Evolutionary conservation across 2,888 invertebrate species (phyloP).

Genomic region (Morpho deidamia): DNA sequence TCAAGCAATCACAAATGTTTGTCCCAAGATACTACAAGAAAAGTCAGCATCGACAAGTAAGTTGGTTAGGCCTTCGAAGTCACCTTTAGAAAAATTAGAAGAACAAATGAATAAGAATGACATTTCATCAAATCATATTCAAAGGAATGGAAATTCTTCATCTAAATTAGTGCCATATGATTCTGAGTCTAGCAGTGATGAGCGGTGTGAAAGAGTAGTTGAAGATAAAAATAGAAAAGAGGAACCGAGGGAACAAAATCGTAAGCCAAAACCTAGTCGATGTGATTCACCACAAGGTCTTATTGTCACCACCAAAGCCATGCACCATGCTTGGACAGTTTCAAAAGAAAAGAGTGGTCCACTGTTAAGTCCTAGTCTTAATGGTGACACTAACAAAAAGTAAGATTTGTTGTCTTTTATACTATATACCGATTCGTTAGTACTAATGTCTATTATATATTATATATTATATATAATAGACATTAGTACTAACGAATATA

Average conservation of each 20-base stretch:
- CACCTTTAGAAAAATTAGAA: slow-evolving; percentile 63
- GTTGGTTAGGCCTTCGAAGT: slow-evolving; percentile 52
- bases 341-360: slow-evolving; percentile 60
- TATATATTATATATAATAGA: neutral
- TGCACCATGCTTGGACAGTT: slow-evolving; percentile 66
- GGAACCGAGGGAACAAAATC: slow-evolving; percentile 28
- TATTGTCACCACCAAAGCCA: slow-evolving; percentile 57
- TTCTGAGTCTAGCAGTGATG: slow-evolving; percentile 76
- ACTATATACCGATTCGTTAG: neutral
- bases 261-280: slow-evolving; percentile 52
- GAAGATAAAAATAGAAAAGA: slow-evolving; percentile 32
- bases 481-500: no score
- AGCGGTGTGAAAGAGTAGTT: slow-evolving; percentile 35
- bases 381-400: slow-evolving; percentile 69
- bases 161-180: slow-evolving; percentile 79
- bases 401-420: slow-evolving; percentile 31
- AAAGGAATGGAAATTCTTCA: slow-evolving; percentile 44
- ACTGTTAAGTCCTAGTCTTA: slow-evolving; percentile 66
- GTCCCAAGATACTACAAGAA: slow-evolving; percentile 37
- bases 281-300: slow-evolving; percentile 50
- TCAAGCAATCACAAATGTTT: slow-evolving; percentile 33
- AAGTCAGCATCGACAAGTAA: slow-evolving; percentile 49
- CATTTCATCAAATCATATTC: slow-evolving; percentile 33
- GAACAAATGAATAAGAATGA: slow-evolving; percentile 67
- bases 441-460: neutral